Evolutionary conservation across 2,113 vertebrate genomes (phyloP).

Genomic region (Pelecanoides urinatrix): DNA sequence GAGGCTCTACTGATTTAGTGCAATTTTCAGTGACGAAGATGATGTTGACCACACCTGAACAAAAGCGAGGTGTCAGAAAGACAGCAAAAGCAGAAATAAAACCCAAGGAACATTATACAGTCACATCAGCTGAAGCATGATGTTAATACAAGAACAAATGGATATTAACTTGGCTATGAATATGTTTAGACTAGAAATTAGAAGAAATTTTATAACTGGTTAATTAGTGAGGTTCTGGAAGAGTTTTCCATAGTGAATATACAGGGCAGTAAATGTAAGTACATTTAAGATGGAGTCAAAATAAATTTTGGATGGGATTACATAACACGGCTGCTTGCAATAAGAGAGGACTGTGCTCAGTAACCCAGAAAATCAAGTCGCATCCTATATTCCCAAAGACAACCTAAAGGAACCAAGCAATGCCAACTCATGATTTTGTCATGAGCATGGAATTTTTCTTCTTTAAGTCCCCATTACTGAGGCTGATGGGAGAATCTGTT

Average conservation of each 20-base stretch:
- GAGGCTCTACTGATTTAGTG: neutral
- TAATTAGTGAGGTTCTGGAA: neutral
- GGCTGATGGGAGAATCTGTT: neutral
- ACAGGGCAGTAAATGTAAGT: neutral
- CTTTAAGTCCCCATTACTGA: neutral
- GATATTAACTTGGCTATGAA: neutral
- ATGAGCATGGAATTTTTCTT: neutral
- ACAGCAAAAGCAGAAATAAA: neutral
- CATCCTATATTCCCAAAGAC: neutral
- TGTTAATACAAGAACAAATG: neutral
- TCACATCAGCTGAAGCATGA: neutral
- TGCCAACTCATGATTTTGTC: neutral
- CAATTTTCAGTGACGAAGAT: neutral
- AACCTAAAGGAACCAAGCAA: neutral
- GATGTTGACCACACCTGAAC: neutral
- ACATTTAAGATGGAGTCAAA: neutral
- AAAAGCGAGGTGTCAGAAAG: neutral
- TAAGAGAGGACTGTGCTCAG: neutral
- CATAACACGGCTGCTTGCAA: neutral
- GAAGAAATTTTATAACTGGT: neutral
- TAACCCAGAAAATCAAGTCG: constrained; percentile 9
- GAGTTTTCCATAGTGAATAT: neutral
- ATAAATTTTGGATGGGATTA: neutral
- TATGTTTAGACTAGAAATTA: neutral
- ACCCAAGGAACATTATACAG: neutral